Base-by-base conservation (phyloP, 2,113 vertebrate species). In the Corythornis vintsioides region DNA sequence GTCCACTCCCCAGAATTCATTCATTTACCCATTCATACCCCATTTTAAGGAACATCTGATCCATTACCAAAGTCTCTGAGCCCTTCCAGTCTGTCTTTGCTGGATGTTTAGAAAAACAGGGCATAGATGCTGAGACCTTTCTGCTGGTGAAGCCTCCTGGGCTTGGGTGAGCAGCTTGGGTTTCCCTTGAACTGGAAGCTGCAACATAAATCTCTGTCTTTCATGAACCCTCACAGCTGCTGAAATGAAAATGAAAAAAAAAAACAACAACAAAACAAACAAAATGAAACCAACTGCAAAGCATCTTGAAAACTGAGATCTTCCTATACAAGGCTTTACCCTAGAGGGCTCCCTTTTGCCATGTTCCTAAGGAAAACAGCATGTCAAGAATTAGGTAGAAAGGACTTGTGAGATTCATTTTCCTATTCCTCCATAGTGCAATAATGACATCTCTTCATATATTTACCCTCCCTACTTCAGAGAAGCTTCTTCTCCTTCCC, bases 281-380 rank as follows among this genome's bases (percentile, higher is more conserved):
- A 26, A 72, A 90, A 78, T 6, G 10, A 94, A 92, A 71, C 38
- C 28, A 63, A 25, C 61, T 25, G 45, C 1, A 2, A 78, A 61
- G 19, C 35, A 13, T 5, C 70, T 85, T 82, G 77, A 67, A 79
- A 79, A 75, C 13, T 1, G 24, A 63, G 13, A 61, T 59, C 67
- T 87, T 89, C 26, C 63, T 63, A 2, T 40, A 8, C 9, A 2
- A 14, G 50, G 42, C 59, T 75, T 75, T 43, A 69, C 48, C 31
- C 81, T 84, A 94, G 91, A 89, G 93, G 84, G 74, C 53, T 89
- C 78, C 66, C 59, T 93, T 76, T 76, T 31, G 25, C 78, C 25
- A 2, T 2, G 7, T 42, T 79, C 59, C 11, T 50, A 13, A 72
- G 29, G 59, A 82, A 79, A 35, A 57, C 1, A 0, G 10, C 6